Conservation (phyloP, 1,140 invertebrate genomes). For the Drosophila tsacasi region DNA sequence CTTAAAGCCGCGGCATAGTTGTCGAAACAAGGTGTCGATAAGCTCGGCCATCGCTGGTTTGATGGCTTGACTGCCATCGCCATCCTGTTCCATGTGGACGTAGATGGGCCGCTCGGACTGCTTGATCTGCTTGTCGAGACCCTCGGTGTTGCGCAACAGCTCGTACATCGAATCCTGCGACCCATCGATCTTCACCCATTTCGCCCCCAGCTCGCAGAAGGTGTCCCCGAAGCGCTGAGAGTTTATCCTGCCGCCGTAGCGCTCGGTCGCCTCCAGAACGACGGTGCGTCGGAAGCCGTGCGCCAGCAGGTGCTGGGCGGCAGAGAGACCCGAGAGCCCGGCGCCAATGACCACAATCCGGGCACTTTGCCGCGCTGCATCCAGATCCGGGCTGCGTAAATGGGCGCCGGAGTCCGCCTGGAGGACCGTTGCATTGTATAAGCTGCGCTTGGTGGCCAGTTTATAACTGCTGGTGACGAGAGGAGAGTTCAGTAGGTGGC, state of each 20-base stretch:
- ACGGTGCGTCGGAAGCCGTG: conserved; percentile 90
- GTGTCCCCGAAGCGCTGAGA: conserved; percentile 91
- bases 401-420: conserved; percentile 54
- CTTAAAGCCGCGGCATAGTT: conserved; percentile 70
- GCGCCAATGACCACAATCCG: conserved; percentile 90
- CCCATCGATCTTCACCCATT: conserved; percentile 75
- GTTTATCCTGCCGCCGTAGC: conserved; percentile 91
- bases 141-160: conserved; percentile 63
- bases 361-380: conserved; percentile 84
- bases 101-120: conserved; percentile 43
- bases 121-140: conserved; percentile 65
- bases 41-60: conserved; percentile 59
- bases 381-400: conserved; percentile 40
- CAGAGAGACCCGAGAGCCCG: conserved; percentile 91
- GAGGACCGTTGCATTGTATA: conserved; percentile 70
- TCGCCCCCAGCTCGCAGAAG: conserved; percentile 90
- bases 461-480: conserved; percentile 44
- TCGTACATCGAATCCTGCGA: conserved; percentile 75
- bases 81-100: conserved; percentile 36
- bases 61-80: conserved; percentile 17
- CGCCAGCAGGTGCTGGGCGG: conserved; percentile 89
- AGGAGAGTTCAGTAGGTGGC: conserved; percentile 22
- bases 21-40: conserved; percentile 67
- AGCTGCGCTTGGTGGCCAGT: conserved; percentile 61
- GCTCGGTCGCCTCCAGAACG: conserved; percentile 90